Base-by-base conservation (phyloP, 2,113 vertebrate species). In the Halichoerus grypus region DNA sequence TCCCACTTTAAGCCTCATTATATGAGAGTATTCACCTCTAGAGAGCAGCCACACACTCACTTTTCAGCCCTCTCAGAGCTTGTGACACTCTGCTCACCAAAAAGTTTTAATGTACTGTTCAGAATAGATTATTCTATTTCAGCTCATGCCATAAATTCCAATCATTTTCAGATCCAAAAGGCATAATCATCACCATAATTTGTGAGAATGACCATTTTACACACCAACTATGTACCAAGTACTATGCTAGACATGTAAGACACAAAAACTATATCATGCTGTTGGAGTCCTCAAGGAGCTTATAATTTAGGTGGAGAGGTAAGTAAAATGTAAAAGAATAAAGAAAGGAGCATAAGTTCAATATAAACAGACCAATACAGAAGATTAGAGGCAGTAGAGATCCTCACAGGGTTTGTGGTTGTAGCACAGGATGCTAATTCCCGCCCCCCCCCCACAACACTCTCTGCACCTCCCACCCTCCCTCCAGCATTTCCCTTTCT, bases 71-170 rank as follows among this genome's bases (percentile, higher is more conserved):
- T 76, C 33, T 42, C 55, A 9, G 49, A 55, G 36, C 72, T 65
- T 82, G 51, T 31, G 72, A 79, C 53, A 9, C 4, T 93, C 31
- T 72, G 67, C 42, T 51, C 22, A 88, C 11, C 21, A 53, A 33
- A 39, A 81, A 67, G 26, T 81, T 33, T 42, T 80, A 92, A 28
- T 5, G 10, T 33, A 42, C 24, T 22, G 28, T 49, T 80, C 19
- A 92, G 65, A 93, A 69, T 26, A 81, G 16, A 24, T 88, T 94
- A 15, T 72, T 65, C 81, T 82, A 4, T 39, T 19, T 53, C 51
- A 96, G 4, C 31, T 88, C 67, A 33, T 83, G 69, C 39, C 46
- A 88, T 65, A 87, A 91, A 88, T 82, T 46, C 71, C n/a, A 91
- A 61, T 21, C 39, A 67, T 46, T 3, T 69, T 82, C n/a, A 61